phyloP scores from a whole-genome alignment of 2,113 vertebrate genomes.

The Tamias sibiricus region DNA sequence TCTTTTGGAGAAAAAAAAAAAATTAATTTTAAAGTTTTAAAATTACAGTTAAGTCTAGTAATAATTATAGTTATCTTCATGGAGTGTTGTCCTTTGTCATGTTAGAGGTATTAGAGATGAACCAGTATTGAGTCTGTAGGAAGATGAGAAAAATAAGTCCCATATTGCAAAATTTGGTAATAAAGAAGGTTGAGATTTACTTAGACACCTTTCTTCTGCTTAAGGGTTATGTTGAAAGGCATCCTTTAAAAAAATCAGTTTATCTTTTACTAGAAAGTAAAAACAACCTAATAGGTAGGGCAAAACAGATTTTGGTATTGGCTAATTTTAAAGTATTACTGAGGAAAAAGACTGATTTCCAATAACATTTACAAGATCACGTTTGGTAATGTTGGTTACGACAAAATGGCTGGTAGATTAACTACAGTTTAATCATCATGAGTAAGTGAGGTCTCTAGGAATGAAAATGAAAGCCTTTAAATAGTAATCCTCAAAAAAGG shows the following conservation, averaged over 20 bases:
- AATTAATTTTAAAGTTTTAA: not conserved
- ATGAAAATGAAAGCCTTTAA: not conserved
- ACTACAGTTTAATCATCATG: not conserved
- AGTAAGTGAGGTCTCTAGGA: not conserved
- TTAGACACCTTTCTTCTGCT: not conserved
- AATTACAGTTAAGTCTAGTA: not conserved
- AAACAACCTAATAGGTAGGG: not conserved
- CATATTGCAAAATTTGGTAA: not conserved
- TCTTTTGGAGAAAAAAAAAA: not conserved
- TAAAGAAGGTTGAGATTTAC: not conserved
- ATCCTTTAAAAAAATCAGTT: not conserved
- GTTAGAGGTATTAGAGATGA: not conserved
- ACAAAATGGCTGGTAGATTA: not conserved
- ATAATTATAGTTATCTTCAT: not conserved
- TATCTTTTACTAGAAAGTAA: not conserved
- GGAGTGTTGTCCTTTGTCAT: not conserved
- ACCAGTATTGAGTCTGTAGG: not conserved
- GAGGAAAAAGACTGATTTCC: not conserved
- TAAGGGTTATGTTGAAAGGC: not conserved
- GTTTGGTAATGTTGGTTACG: not conserved
- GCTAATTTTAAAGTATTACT: conserved; percentile 13
- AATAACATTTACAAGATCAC: not conserved
- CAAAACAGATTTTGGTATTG: not conserved
- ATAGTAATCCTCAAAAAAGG: not conserved
- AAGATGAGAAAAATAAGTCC: conserved; percentile 13